phyloP scores from a whole-genome alignment of 2,113 vertebrate genomes.

The Passer montanus region DNA sequence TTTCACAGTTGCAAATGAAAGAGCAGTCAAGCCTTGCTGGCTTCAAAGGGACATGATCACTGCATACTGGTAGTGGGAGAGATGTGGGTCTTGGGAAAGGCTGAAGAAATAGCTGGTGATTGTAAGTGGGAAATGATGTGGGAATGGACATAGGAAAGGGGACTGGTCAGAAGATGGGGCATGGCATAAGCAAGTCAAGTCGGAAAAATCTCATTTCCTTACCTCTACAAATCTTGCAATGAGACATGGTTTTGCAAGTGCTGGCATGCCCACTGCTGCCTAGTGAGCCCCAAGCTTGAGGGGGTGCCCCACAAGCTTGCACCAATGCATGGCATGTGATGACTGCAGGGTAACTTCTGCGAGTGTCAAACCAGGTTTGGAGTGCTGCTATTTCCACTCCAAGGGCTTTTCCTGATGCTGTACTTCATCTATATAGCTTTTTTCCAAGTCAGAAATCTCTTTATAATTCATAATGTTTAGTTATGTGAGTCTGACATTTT shows the following conservation, averaged over 20 bases:
- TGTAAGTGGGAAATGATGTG: neutral
- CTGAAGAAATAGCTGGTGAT: neutral
- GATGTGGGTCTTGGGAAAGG: neutral
- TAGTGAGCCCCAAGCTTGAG: fast-evolving
- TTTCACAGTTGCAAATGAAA: neutral
- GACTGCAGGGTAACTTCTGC: neutral
- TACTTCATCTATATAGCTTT: neutral
- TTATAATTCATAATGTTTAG: neutral
- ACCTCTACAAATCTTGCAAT: neutral
- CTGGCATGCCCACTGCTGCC: neutral
- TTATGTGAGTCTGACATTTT: neutral
- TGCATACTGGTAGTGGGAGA: neutral
- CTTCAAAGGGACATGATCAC: neutral
- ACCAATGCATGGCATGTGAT: fast-evolving
- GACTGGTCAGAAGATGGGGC: neutral
- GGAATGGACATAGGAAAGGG: neutral
- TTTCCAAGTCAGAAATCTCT: neutral
- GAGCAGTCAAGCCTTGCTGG: neutral
- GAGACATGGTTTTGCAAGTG: neutral
- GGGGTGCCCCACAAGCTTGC: too few relatives aligned
- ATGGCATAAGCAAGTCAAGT: neutral
- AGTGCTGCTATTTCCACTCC: neutral
- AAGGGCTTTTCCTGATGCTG: neutral
- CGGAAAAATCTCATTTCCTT: neutral
- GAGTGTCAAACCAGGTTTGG: neutral